Evolutionary conservation across 2,113 vertebrate genomes (phyloP).

Genomic region (Mormyrus lacerda): DNA sequence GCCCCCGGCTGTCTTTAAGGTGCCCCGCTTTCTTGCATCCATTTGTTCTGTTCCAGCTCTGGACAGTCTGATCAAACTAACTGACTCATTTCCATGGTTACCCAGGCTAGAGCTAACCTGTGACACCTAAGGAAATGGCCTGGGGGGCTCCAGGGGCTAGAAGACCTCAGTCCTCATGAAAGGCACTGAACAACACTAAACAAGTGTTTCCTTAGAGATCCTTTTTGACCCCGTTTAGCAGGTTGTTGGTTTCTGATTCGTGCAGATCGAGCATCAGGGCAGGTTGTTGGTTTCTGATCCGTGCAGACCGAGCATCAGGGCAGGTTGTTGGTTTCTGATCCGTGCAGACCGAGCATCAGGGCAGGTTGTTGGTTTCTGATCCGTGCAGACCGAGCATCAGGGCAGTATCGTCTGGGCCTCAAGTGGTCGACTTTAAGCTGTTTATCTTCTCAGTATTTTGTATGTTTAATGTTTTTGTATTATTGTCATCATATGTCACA

Average conservation of each 20-base stretch:
- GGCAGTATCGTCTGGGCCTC: not conserved
- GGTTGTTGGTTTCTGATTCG: not conserved
- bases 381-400: too few relatives aligned
- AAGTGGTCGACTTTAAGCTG: not conserved
- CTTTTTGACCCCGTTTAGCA: not conserved
- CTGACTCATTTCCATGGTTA: not conserved
- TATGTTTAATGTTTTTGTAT: not conserved
- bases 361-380: too few relatives aligned
- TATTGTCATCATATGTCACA: not conserved
- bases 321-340: too few relatives aligned
- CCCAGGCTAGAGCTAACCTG: not conserved
- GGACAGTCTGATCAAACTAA: not conserved
- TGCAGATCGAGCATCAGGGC: too few relatives aligned
- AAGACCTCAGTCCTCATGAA: not conserved
- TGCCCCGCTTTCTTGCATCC: not conserved
- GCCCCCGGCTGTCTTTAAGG: not conserved
- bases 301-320: too few relatives aligned
- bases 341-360: too few relatives aligned
- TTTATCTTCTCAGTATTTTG: not conserved
- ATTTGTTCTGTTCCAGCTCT: not conserved
- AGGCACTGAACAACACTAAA: not conserved
- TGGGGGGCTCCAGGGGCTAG: not conserved
- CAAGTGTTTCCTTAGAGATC: not conserved
- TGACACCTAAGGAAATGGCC: not conserved
- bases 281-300: too few relatives aligned